A percentile compares a stretch with the other conserved stretches of the same genome.
These are phyloP conservation scores for human (Homo sapiens) DNA, from an alignment of 2,113 vertebrate genomes.

Conservation along the genomic window DNA sequence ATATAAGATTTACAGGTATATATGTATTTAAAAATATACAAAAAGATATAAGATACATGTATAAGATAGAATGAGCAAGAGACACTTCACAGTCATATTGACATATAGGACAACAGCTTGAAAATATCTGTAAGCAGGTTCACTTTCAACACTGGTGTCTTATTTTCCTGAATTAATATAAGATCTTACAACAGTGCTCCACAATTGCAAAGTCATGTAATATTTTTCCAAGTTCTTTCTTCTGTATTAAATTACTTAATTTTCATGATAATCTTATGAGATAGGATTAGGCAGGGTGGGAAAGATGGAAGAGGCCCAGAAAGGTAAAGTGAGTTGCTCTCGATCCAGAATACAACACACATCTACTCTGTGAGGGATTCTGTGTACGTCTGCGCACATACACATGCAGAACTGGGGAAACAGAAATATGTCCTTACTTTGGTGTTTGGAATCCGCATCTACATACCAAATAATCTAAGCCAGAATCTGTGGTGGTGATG, in stretches of 20 bases:
- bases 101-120: neutral
- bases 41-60: neutral
- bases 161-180: neutral
- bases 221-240: neutral
- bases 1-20: too few relatives aligned
- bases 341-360: neutral
- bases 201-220: neutral
- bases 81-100: neutral
- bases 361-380: neutral
- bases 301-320: neutral
- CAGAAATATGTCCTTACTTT: neutral
- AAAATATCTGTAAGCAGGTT: neutral
- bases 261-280: neutral
- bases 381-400: too few relatives aligned
- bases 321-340: neutral
- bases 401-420: neutral
- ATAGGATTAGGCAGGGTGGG: neutral
- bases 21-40: too few relatives aligned
- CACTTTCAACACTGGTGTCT: neutral
- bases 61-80: neutral
- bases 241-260: conserved; percentile 2
- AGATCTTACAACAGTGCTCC: neutral
- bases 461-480: neutral
- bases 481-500: neutral
- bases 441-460: neutral